Evolutionary conservation across 1,140 invertebrate species (phyloP).

Genomic region (Pachyrhynchus sulphureomaculatus): DNA sequence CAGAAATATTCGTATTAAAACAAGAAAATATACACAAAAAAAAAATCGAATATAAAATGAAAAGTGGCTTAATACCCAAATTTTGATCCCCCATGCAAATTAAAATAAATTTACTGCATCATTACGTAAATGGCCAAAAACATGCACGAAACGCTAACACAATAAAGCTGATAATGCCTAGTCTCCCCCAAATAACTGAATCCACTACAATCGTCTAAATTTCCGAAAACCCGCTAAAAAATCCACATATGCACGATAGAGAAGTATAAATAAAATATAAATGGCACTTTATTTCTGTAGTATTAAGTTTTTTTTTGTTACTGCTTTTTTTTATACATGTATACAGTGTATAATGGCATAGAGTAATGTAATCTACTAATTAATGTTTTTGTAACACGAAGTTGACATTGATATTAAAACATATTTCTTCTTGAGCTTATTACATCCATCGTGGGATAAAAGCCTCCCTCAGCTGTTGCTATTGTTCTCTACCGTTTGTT

Average conservation of each 20-base stretch:
- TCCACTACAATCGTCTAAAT: conserved; percentile 3
- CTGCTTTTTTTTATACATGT: too few species aligned
- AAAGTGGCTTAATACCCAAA: not conserved
- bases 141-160: not conserved
- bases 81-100: conserved; percentile 1
- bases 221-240: not conserved
- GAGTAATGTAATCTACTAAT: too few species aligned
- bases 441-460: too few species aligned
- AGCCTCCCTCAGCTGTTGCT: too few species aligned
- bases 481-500: too few species aligned
- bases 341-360: too few species aligned
- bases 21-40: too few species aligned
- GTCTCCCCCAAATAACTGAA: conserved; percentile 1
- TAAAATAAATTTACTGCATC: conserved; percentile 14
- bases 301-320: too few species aligned
- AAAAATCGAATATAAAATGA: not conserved
- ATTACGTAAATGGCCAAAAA: conserved; percentile 13
- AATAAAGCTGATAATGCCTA: conserved; percentile 15
- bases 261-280: not conserved
- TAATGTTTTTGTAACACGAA: too few species aligned
- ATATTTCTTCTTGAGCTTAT: too few species aligned
- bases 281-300: not conserved
- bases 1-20: too few species aligned
- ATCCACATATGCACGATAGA: not conserved
- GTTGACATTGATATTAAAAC: too few species aligned